phyloP scores from a whole-genome alignment of 2,888 invertebrate species.

The Choreutis nemorana region DNA sequence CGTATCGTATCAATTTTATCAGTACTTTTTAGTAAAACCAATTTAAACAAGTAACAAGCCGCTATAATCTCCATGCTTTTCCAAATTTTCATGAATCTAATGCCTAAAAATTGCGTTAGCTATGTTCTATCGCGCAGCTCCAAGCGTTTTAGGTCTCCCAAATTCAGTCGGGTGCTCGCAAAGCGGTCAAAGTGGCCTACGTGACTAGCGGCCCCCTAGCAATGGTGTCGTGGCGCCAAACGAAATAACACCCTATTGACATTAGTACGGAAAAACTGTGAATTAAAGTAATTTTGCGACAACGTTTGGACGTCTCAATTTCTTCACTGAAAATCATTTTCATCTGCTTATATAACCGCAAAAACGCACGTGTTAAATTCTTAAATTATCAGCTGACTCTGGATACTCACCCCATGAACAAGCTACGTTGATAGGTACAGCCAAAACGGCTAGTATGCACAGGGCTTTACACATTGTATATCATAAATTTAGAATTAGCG shows the following conservation, averaged over 20 bases:
- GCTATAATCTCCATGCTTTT: too few species aligned
- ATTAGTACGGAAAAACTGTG: constrained; percentile 7
- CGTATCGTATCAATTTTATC: too few species aligned
- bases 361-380: constrained; percentile 45
- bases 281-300: too few species aligned
- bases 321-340: too few species aligned
- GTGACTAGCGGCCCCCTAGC: constrained; percentile 53
- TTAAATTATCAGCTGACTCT: constrained; percentile 49
- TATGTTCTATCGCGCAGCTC: constrained; percentile 1
- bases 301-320: too few species aligned
- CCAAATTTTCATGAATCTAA: constrained; percentile 29
- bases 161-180: constrained; percentile 28
- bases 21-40: too few species aligned
- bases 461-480: constrained; percentile 49
- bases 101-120: constrained; percentile 15
- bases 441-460: constrained; percentile 34
- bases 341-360: constrained; percentile 35
- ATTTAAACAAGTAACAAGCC: too few species aligned
- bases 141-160: constrained; percentile 13
- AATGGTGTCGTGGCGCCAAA: constrained; percentile 60
- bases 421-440: constrained; percentile 30
- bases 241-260: constrained; percentile 57
- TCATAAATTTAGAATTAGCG: constrained; percentile 35
- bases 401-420: constrained; percentile 53
- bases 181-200: constrained; percentile 50